Percentiles rank a stretch among this genome's conserved stretches.
Conservation (phyloP, 1,140 invertebrate genomes). For the Aplysia californica region DNA sequence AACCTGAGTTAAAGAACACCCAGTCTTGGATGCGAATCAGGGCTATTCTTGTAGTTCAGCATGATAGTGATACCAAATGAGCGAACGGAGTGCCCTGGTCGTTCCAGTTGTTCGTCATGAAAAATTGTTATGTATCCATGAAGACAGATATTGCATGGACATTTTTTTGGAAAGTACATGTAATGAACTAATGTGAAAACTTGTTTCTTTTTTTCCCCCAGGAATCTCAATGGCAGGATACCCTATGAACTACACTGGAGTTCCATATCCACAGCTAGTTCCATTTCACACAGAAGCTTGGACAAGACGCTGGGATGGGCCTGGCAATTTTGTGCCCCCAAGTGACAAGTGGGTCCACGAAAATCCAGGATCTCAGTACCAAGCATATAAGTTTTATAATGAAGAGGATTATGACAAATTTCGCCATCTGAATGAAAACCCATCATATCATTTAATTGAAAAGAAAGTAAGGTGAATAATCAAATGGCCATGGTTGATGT, state of each 20-base stretch:
- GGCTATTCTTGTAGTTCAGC: too few relatives aligned
- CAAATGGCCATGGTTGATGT: too few relatives aligned
- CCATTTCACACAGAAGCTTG: slow-evolving; percentile 49
- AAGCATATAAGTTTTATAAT: slow-evolving; percentile 55
- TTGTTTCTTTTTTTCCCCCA: slow-evolving; percentile 24
- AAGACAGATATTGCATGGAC: too few relatives aligned
- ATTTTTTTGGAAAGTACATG: too few relatives aligned
- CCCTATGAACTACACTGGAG: slow-evolving; percentile 43
- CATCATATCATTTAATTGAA: slow-evolving; percentile 17
- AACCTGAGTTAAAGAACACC: too few relatives aligned
- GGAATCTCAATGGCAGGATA: slow-evolving; percentile 52
- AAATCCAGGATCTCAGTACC: slow-evolving; percentile 49
- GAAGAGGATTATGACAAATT: slow-evolving; percentile 64
- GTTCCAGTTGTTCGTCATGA: too few relatives aligned
- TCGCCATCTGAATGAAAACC: slow-evolving; percentile 51
- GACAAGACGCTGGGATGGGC: slow-evolving; percentile 49
- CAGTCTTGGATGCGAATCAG: too few relatives aligned
- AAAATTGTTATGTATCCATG: too few relatives aligned
- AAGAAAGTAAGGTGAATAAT: too few relatives aligned
- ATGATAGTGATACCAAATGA: too few relatives aligned
- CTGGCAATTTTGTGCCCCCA: slow-evolving; percentile 52
- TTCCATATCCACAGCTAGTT: slow-evolving; percentile 48
- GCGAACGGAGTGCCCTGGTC: too few relatives aligned
- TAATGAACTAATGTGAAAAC: too few relatives aligned
- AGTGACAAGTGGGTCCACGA: slow-evolving; percentile 56